Conservation (phyloP, 2,888 invertebrate species). For the Dicyrtomina minuta region DNA sequence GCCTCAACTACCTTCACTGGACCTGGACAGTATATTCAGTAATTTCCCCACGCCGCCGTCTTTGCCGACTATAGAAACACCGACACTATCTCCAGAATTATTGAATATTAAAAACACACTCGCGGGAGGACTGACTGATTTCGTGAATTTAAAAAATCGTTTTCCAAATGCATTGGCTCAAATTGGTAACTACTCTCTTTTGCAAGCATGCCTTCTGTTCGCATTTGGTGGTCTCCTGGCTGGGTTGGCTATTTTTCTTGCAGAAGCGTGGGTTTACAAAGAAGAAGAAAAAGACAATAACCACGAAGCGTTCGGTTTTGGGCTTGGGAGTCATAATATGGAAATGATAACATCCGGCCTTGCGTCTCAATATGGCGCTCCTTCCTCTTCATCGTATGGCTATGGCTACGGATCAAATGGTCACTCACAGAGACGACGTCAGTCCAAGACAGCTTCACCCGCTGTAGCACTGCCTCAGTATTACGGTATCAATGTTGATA, state of each 20-base stretch:
- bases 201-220: slow-evolving; percentile 41
- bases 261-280: slow-evolving; percentile 39
- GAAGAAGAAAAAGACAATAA: slow-evolving; percentile 14
- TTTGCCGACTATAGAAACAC: background rate
- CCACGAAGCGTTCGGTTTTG: background rate
- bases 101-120: background rate
- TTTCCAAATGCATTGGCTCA: slow-evolving; percentile 34
- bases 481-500: too few relatives aligned
- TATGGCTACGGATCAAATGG: too few relatives aligned
- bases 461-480: too few relatives aligned
- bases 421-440: too few relatives aligned
- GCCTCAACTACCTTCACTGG: background rate
- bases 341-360: background rate
- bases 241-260: slow-evolving; percentile 32
- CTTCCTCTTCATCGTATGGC: slow-evolving; percentile 18
- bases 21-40: too few relatives aligned
- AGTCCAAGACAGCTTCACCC: too few relatives aligned
- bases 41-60: background rate
- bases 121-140: background rate
- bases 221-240: slow-evolving; percentile 44
- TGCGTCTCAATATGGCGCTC: slow-evolving; percentile 19
- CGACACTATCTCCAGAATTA: background rate
- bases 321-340: background rate
- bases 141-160: background rate
- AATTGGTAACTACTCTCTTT: slow-evolving; percentile 44